These are phyloP conservation scores for Phallusia fumigata DNA, from an alignment of 23 tunicate species.

Conservation along the genomic window DNA sequence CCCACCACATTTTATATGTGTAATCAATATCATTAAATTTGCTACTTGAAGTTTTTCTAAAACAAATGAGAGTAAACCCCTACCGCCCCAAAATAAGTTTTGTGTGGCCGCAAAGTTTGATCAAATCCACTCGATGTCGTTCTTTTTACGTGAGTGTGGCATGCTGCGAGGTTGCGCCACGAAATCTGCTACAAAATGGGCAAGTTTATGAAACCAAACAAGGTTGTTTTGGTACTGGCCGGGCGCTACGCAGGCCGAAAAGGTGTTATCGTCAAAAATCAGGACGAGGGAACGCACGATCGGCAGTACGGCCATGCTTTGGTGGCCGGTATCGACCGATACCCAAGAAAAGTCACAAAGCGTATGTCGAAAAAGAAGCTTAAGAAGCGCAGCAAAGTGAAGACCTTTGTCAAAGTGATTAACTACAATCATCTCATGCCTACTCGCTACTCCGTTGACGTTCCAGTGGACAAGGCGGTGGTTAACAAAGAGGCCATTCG, in stretches of 20 bases:
- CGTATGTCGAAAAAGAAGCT: constrained; percentile 93
- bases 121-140: constrained; percentile 37
- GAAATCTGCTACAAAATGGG: constrained; percentile 56
- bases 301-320: constrained; percentile 97
- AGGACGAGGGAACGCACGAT: constrained; percentile 94
- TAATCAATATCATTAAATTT: no score
- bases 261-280: constrained; percentile 93
- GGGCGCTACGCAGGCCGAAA: constrained; percentile 98
- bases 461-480: constrained; percentile 77
- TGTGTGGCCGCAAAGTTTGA: no score
- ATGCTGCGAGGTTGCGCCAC: constrained; percentile 28
- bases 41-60: no score
- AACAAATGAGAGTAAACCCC: no score
- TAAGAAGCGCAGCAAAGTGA: constrained; percentile 85
- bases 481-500: constrained; percentile 92
- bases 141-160: constrained; percentile 43
- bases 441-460: constrained; percentile 99
- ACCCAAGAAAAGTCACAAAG: constrained; percentile 97
- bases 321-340: constrained; percentile 98
- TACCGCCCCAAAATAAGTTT: no score
- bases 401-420: constrained; percentile 96
- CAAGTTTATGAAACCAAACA: constrained; percentile 98
- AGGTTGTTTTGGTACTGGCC: constrained; percentile 89
- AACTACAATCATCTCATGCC: constrained; percentile 99
- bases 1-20: no score